Evolutionary conservation across 2,113 vertebrate species (phyloP), one percentile per base, ranked within the genome.

Genomic region (Lampris incognitus): DNA sequence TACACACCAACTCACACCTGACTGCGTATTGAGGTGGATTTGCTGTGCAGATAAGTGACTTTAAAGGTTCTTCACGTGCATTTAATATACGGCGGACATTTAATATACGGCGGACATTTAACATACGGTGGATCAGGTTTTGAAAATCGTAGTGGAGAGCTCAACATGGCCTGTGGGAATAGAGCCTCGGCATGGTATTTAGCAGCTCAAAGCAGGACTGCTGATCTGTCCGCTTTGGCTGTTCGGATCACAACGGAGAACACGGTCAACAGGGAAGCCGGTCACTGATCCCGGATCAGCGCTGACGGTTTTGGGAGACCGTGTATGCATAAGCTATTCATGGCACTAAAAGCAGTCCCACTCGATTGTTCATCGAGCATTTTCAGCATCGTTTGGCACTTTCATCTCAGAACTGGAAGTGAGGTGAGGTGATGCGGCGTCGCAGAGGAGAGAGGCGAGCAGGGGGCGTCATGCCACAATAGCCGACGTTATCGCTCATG

Each of bases 401-500:
- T 65, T 78, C 67, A 65, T 58, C 57, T 40, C 65, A 48, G 59
- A 69, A 58, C 7, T 49, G 63, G 38, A 58, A 66, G 74, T 81
- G 76, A 74, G 62, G 67, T 71, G 46, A 66, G 72, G 40, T 72
- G 49, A 73, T 64, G 70, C 40, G 48, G 56, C 24, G 24, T 5
- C 8, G 0, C 44, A 72, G 67, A 72, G 59, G 37, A 65, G 60
- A 5, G n/a, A 42, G n/a, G 59, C 10, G 59, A n/a, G 59, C 10
- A n/a, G 54, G 1, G 55, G 37, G 72, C 59, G 37, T 78, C 82
- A 83, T 83, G 63, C 76, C 63, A 68, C 74, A 76, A 71, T 59
- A 72, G 69, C 82, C 64, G 67, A 85, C 82, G 62, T 72, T 85
- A 73, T 83, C 73, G 80, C 58, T 78, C 49, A 74, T 84, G 78